Evolutionary conservation across 2,888 invertebrate genomes (phyloP), one percentile per base, ranked within the genome.

Genomic region (Neocrepidodera transversa): DNA sequence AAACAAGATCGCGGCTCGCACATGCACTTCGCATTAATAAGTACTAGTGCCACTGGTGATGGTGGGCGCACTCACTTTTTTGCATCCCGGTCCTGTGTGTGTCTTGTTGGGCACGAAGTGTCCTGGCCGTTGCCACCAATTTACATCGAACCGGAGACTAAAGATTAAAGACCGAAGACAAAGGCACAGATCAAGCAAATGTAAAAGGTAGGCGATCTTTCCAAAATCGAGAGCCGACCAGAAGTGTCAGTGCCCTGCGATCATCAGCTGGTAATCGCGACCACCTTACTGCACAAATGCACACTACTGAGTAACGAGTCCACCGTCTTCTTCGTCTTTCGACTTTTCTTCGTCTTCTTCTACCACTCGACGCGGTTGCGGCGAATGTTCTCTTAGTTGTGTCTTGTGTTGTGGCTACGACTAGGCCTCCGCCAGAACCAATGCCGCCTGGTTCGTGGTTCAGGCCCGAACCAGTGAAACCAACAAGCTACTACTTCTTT

Each of bases 1-100:
- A 71, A 67, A 74, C 74, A 64, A 75, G 71, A 71, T 76, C 77
- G 75, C 76, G 76, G 72, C 72, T 71, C 66, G 73, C 72, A 75
- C 78, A 76, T 76, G 75, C 75, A 74, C 76, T 75, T 70, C 75
- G 74, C 77, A 77, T 76, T 73, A 76, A 78, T 74, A 71, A 65
- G 65, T 69, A 71, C 35, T 70, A 65, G 59, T 59, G 58, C 66
- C 62, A 62, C 59, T 62, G 58, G 58, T 47, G 48, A 56, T 60
- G 56, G 60, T 61, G 64, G 58, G 60, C 59, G 62, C 61, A 59
- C 57, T 58, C 61, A 60, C 66, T 55, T 63, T 64, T 60, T 63
- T 62, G 64, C 65, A 65, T 66, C 66, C 61, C 64, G 61, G 48
- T 51, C 58, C 57, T 54, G 49, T 52, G 18, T 60, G 47, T 60